Percentiles rank a stretch among this genome's conserved stretches.
phyloP scores from a whole-genome alignment of 2,797 vertebrate species.

The Bradypus variegatus region DNA sequence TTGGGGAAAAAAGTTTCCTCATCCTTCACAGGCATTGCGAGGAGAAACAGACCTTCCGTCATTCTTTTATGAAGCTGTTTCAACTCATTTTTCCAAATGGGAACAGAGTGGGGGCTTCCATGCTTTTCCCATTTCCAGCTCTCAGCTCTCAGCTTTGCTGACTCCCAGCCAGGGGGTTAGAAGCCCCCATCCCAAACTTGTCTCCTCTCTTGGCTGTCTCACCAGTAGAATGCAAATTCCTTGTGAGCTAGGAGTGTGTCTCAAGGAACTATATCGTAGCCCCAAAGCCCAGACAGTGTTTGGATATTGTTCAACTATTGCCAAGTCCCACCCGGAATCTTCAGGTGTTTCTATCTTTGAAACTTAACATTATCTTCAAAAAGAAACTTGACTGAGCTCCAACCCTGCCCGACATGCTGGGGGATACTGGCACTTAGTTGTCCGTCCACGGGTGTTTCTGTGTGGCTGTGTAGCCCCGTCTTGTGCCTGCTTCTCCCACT shows the following conservation, averaged over 20 bases:
- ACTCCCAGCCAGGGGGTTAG: background rate
- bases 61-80: background rate
- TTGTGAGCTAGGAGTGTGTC: background rate
- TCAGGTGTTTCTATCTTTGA: background rate
- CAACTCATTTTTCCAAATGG: background rate
- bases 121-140: fast-evolving
- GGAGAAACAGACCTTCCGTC: background rate
- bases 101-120: too few relatives aligned
- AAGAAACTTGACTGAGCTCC: background rate
- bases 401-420: background rate
- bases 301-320: background rate
- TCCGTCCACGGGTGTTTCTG: background rate
- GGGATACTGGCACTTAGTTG: background rate
- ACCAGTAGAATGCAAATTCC: background rate
- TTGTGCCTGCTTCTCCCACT: background rate
- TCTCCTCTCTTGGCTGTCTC: background rate
- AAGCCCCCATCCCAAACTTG: background rate
- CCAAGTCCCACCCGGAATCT: background rate
- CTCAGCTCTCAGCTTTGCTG: background rate
- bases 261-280: background rate
- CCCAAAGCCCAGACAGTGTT: too few relatives aligned
- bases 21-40: background rate
- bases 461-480: background rate
- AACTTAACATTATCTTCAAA: background rate
- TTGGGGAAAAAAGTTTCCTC: background rate